phyloP scores from a whole-genome alignment of 2,797 vertebrate genomes.

The Meriones psammophilus region DNA sequence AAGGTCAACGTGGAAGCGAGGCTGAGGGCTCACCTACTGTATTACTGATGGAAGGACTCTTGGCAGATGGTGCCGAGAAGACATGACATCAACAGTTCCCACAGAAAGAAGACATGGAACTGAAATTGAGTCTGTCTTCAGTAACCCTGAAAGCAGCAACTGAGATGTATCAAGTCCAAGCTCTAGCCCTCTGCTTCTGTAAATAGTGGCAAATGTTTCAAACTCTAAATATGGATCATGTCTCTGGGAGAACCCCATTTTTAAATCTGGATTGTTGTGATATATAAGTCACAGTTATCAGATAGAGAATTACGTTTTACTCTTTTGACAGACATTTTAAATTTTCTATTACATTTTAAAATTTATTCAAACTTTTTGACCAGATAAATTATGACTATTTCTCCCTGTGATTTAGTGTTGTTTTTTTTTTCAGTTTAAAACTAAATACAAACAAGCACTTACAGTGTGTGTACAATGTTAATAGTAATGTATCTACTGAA shows the following conservation, averaged over 20 bases:
- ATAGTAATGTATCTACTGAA: background rate
- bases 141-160: conserved; percentile 29
- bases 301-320: background rate
- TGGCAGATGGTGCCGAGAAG: conserved; percentile 58
- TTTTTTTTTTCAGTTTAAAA: background rate
- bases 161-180: conserved; percentile 16
- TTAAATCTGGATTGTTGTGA: background rate
- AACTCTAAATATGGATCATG: background rate
- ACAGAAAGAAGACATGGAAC: background rate
- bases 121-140: conserved; percentile 13
- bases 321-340: background rate
- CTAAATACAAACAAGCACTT: background rate
- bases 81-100: conserved; percentile 26
- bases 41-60: conserved; percentile 63
- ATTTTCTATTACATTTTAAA: background rate
- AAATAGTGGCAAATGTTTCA: conserved; percentile 48
- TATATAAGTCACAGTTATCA: background rate
- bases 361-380: background rate
- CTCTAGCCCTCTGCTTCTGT: conserved; percentile 49
- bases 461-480: background rate
- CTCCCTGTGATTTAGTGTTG: background rate
- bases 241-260: background rate
- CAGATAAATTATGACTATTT: background rate
- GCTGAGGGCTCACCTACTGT: background rate
- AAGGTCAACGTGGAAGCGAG: background rate